These are phyloP conservation scores for Hiodon tergisus DNA, from an alignment of 2,113 vertebrate species.

Conservation along the genomic window DNA sequence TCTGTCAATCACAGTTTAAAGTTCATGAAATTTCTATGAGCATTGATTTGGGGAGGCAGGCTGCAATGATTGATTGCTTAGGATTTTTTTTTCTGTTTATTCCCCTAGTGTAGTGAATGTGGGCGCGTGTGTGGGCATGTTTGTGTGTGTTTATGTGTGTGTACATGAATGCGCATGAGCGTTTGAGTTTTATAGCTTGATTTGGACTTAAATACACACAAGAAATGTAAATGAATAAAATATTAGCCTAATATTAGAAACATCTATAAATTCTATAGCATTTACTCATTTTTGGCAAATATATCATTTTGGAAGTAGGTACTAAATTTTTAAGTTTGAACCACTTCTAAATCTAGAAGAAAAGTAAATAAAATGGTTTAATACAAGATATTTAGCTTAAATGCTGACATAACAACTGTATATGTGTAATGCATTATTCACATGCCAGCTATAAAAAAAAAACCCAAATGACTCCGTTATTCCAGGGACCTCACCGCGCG, in stretches of 20 bases:
- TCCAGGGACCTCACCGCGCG: background rate
- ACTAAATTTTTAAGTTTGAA: too few relatives aligned
- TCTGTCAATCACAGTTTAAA: slow-evolving; percentile 64
- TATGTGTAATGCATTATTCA: background rate
- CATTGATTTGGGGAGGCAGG: slow-evolving; percentile 45
- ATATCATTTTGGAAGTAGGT: too few relatives aligned
- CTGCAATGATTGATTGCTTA: slow-evolving; percentile 49
- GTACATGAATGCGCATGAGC: background rate
- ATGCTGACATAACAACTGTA: too few relatives aligned
- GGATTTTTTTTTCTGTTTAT: slow-evolving; percentile 29
- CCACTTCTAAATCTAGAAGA: too few relatives aligned
- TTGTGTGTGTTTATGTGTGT: background rate
- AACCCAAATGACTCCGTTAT: background rate
- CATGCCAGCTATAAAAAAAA: slow-evolving; percentile 7
- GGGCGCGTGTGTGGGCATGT: background rate
- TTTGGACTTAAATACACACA: background rate
- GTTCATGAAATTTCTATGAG: slow-evolving; percentile 70
- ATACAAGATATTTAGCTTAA: too few relatives aligned
- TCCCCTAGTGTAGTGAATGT: background rate
- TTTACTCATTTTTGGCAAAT: too few relatives aligned
- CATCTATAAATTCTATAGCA: too few relatives aligned
- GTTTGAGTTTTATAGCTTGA: background rate
- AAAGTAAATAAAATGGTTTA: too few relatives aligned
- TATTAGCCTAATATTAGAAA: too few relatives aligned
- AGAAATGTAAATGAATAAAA: background rate